Evolutionary conservation across 2,888 invertebrate genomes (phyloP).

Genomic region (Pyrrhia umbra): DNA sequence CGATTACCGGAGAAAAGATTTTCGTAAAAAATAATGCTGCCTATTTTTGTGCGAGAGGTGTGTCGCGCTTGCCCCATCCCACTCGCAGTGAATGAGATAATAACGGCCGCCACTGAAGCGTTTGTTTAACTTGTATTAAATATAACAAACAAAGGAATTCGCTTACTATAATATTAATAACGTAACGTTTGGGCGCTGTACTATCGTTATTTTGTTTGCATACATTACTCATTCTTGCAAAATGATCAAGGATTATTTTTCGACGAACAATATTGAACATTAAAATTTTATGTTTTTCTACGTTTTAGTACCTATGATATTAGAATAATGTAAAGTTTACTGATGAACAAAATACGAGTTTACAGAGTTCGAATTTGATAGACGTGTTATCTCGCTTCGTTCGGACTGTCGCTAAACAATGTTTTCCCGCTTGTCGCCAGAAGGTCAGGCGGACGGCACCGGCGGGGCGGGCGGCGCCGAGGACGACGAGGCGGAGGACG

Average conservation of each 20-base stretch:
- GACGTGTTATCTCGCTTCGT: too few relatives aligned
- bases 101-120: background rate
- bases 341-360: background rate
- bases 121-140: conserved; percentile 35
- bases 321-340: background rate
- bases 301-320: conserved; percentile 3
- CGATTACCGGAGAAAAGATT: conserved; percentile 17
- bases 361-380: background rate
- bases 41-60: conserved; percentile 2
- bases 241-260: conserved; percentile 16
- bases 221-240: background rate
- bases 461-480: conserved; percentile 63
- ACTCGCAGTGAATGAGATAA: conserved; percentile 7
- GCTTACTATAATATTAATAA: conserved; percentile 25
- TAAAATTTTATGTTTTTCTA: conserved; percentile 1
- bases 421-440: conserved; percentile 38
- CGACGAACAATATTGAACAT: background rate
- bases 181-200: conserved; percentile 2
- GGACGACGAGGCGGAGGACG: conserved; percentile 63
- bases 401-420: background rate
- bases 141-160: conserved; percentile 30
- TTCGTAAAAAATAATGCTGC: conserved; percentile 1
- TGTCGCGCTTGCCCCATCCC: background rate
- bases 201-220: background rate
- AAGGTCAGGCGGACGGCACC: conserved; percentile 65